Evolutionary conservation across 2,888 invertebrate species (phyloP).

Genomic region (Metallyticus violacea): DNA sequence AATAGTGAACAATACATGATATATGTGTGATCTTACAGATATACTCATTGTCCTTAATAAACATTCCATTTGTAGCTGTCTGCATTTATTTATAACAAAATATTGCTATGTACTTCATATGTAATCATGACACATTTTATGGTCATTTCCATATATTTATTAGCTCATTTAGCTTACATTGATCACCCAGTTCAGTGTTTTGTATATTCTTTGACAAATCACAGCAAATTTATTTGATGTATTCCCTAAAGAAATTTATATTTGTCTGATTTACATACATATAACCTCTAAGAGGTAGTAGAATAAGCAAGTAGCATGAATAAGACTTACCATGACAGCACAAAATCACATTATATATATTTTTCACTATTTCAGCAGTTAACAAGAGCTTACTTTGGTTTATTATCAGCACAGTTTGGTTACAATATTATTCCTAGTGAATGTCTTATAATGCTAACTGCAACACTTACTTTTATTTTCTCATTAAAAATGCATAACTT

Average conservation of each 20-base stretch:
- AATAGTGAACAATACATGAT: too few relatives aligned
- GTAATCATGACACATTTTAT: not conserved
- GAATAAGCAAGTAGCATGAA: not conserved
- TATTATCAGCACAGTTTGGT: not conserved
- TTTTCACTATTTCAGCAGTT: not conserved
- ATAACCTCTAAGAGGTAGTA: not conserved
- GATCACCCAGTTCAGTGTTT: too few relatives aligned
- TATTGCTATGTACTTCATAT: not conserved
- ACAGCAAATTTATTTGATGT: not conserved
- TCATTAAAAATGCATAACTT: not conserved
- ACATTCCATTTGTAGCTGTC: not conserved
- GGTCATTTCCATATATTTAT: not conserved
- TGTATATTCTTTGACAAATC: not conserved
- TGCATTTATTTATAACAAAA: not conserved
- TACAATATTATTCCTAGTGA: not conserved
- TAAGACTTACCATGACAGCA: not conserved
- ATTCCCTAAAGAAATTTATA: not conserved
- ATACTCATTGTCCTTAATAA: too few relatives aligned
- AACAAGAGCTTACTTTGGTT: not conserved
- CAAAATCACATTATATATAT: not conserved
- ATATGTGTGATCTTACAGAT: too few relatives aligned
- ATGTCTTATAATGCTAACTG: not conserved
- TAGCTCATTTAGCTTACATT: not conserved
- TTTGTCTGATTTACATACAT: not conserved
- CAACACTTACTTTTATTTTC: not conserved